These are phyloP conservation scores for Diploscapter pachys DNA, from an alignment of 1,140 invertebrate genomes.

Conservation along the genomic window DNA sequence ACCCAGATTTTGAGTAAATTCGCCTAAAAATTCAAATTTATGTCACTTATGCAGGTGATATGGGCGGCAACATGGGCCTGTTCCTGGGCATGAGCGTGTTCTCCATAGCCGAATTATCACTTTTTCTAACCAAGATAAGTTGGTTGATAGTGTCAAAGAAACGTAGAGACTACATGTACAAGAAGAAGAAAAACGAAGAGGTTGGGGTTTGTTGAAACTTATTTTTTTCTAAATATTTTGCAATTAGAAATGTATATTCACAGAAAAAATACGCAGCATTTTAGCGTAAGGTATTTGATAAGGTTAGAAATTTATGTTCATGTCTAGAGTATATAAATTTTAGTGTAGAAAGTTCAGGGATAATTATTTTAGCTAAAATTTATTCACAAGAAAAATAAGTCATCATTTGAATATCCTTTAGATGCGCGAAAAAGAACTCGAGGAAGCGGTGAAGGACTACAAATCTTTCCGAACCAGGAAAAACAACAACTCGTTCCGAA, in stretches of 20 bases:
- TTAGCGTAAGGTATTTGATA: too few relatives aligned
- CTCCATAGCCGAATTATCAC: constrained; percentile 46
- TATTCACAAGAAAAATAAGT: too few relatives aligned
- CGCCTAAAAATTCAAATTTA: background rate
- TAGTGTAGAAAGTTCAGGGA: too few relatives aligned
- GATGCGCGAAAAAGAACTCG: constrained; percentile 41
- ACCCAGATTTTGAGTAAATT: constrained; percentile 39
- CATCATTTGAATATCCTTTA: too few relatives aligned
- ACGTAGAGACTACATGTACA: constrained; percentile 48
- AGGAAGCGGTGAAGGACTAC: constrained; percentile 39
- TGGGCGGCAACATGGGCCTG: constrained; percentile 57
- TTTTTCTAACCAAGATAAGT: constrained; percentile 49
- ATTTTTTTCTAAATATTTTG: too few relatives aligned
- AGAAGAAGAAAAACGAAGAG: constrained; percentile 47
- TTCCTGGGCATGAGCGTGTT: constrained; percentile 56
- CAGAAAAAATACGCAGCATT: too few relatives aligned
- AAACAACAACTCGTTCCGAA: too few relatives aligned
- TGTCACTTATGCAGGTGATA: constrained; percentile 37
- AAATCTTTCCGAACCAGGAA: constrained; percentile 24
- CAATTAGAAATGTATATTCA: too few relatives aligned
- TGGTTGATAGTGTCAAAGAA: constrained; percentile 53
- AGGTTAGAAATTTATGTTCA: too few relatives aligned
- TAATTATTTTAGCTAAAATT: too few relatives aligned
- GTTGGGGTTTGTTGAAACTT: background rate
- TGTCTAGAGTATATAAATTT: too few relatives aligned